phyloP scores from a whole-genome alignment of 2,888 invertebrate species.

The Cheilosia pagana region DNA sequence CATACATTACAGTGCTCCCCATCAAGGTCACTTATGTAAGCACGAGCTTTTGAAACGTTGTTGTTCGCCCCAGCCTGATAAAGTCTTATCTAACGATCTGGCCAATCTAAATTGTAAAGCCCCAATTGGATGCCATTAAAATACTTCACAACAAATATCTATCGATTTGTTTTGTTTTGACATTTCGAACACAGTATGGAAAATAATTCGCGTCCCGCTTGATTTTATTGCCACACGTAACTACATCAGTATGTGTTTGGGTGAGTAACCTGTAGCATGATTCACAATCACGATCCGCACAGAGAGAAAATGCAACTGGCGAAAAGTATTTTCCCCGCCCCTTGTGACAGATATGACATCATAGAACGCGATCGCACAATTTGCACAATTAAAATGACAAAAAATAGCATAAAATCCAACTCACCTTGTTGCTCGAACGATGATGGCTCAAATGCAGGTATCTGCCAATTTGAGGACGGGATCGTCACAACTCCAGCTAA shows the following conservation, averaged over 20 bases:
- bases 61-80: background rate
- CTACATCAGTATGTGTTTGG: background rate
- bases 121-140: background rate
- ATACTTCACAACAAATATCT: conserved; percentile 1
- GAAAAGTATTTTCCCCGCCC: conserved; percentile 11
- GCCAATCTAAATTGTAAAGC: background rate
- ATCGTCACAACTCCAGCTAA: conserved; percentile 80
- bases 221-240: background rate
- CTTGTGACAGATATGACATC: conserved; percentile 21
- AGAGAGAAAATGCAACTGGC: conserved; percentile 1
- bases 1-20: background rate
- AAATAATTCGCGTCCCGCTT: conserved; percentile 3
- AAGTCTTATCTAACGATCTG: conserved; percentile 5
- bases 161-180: conserved; percentile 40
- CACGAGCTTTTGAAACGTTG: too few species aligned
- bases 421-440: conserved; percentile 82
- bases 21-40: too few species aligned
- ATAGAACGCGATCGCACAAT: conserved; percentile 69
- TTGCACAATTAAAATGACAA: background rate
- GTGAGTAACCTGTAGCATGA: conserved; percentile 14
- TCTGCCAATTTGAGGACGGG: conserved; percentile 80
- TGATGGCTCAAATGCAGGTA: conserved; percentile 78
- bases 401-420: conserved; percentile 44
- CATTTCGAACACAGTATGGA: conserved; percentile 9
- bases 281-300: conserved; percentile 15